Conservation (phyloP, 2,888 invertebrate genomes). For the Cryptus viduatorius region DNA sequence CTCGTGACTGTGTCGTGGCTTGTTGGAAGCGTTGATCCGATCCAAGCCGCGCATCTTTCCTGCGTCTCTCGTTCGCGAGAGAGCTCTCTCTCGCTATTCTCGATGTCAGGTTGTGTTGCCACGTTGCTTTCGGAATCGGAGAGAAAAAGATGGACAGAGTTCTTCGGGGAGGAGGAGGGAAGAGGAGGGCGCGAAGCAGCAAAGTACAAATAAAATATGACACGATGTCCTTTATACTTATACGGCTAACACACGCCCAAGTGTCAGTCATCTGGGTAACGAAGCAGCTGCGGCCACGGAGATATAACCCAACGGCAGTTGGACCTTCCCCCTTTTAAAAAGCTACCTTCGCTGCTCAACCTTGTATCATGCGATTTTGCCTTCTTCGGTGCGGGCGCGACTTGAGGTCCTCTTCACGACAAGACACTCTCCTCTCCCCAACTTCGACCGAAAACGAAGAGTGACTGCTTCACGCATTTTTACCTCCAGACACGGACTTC, state of each 20-base stretch:
- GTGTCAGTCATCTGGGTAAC: slow-evolving; percentile 71
- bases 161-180: background rate
- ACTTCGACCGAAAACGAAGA: slow-evolving; percentile 40
- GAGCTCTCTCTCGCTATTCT: slow-evolving; percentile 36
- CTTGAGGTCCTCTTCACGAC: slow-evolving; percentile 11
- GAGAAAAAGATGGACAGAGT: background rate
- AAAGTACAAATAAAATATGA: slow-evolving; percentile 71
- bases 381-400: slow-evolving; percentile 27
- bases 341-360: slow-evolving; percentile 48
- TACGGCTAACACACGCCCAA: slow-evolving; percentile 66
- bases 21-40: slow-evolving; percentile 52
- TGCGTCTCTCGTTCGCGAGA: slow-evolving; percentile 5
- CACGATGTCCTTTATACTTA: slow-evolving; percentile 70
- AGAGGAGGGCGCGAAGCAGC: slow-evolving; percentile 43
- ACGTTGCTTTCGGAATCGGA: background rate
- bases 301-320: slow-evolving; percentile 55
- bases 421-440: slow-evolving; percentile 26
- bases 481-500: background rate
- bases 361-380: slow-evolving; percentile 62
- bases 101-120: slow-evolving; percentile 42
- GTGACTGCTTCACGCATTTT: slow-evolving; percentile 33
- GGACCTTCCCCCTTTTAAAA: slow-evolving; percentile 55
- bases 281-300: slow-evolving; percentile 60
- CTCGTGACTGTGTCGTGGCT: slow-evolving; percentile 19
- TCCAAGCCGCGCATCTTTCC: slow-evolving; percentile 50